Evolutionary conservation across 2,888 invertebrate species (phyloP).

Genomic region (Sylvicola cinctus): DNA sequence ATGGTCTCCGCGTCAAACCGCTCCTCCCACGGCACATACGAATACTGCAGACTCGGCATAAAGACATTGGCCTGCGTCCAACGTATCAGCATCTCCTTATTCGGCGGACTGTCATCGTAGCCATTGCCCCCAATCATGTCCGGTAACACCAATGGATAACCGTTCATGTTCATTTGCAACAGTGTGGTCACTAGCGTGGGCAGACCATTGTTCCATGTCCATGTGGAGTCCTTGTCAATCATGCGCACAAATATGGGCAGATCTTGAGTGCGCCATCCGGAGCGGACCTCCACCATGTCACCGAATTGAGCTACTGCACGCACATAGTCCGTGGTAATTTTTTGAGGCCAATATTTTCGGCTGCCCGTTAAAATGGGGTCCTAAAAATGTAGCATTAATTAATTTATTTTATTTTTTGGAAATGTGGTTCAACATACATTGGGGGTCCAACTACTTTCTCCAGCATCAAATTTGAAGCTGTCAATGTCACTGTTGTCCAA

Average conservation of each 20-base stretch:
- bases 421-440: conserved; percentile 14
- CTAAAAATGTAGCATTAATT: conserved; percentile 15
- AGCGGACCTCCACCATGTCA: conserved; percentile 40
- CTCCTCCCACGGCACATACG: conserved; percentile 49
- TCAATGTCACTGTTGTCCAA: conserved; percentile 40
- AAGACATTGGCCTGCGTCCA: conserved; percentile 58
- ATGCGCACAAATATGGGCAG: conserved; percentile 48
- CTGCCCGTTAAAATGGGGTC: conserved; percentile 34
- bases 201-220: conserved; percentile 43
- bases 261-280: conserved; percentile 40
- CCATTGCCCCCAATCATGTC: conserved; percentile 56
- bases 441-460: conserved; percentile 43
- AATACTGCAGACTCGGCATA: conserved; percentile 60
- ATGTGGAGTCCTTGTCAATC: conserved; percentile 47
- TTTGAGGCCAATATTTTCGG: conserved; percentile 21
- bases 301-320: conserved; percentile 32
- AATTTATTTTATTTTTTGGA: conserved; percentile 10
- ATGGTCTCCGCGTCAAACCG: conserved; percentile 35
- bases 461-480: conserved; percentile 62
- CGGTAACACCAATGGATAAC: conserved; percentile 45
- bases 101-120: conserved; percentile 28
- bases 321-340: conserved; percentile 30
- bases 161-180: conserved; percentile 25
- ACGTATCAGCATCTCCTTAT: conserved; percentile 41
- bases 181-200: conserved; percentile 40